Percentiles rank a stretch among this genome's conserved stretches.
These are phyloP conservation scores for Drosophila ohnishii DNA, from an alignment of 1,140 invertebrate genomes.

Conservation along the genomic window DNA sequence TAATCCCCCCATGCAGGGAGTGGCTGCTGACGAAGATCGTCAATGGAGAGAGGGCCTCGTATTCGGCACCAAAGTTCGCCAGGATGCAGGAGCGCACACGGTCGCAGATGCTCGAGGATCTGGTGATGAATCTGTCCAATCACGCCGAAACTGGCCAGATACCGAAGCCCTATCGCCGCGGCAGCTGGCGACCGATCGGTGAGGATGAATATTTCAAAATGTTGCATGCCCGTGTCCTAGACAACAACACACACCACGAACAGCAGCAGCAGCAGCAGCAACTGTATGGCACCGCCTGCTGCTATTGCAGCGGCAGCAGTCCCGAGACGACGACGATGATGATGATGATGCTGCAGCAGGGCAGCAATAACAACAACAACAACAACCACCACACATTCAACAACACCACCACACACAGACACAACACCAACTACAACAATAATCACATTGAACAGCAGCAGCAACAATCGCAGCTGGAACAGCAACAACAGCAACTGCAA, in stretches of 20 bases:
- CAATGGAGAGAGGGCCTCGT: slow-evolving; percentile 97
- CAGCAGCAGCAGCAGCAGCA: slow-evolving; percentile 35
- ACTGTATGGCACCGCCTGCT: slow-evolving; percentile 44
- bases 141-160: slow-evolving; percentile 97
- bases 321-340: neutral
- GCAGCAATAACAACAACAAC: slow-evolving; percentile 36
- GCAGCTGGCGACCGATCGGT: slow-evolving; percentile 96
- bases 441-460: slow-evolving; percentile 16
- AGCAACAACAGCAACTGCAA: slow-evolving; percentile 28
- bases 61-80: slow-evolving; percentile 98
- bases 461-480: slow-evolving; percentile 40
- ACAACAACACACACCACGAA: slow-evolving; percentile 57
- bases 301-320: slow-evolving; percentile 48
- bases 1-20: slow-evolving; percentile 85
- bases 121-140: slow-evolving; percentile 96
- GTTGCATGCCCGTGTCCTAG: slow-evolving; percentile 82
- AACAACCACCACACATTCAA: slow-evolving; percentile 43
- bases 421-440: slow-evolving; percentile 26
- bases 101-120: slow-evolving; percentile 96
- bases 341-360: slow-evolving; percentile 4
- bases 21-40: slow-evolving; percentile 99
- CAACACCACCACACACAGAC: slow-evolving; percentile 46
- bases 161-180: slow-evolving; percentile 94
- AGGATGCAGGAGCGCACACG: slow-evolving; percentile 96
- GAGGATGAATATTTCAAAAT: slow-evolving; percentile 83